phyloP scores from a whole-genome alignment of 2,888 invertebrate species.

The Drosophila mayaguana region DNA sequence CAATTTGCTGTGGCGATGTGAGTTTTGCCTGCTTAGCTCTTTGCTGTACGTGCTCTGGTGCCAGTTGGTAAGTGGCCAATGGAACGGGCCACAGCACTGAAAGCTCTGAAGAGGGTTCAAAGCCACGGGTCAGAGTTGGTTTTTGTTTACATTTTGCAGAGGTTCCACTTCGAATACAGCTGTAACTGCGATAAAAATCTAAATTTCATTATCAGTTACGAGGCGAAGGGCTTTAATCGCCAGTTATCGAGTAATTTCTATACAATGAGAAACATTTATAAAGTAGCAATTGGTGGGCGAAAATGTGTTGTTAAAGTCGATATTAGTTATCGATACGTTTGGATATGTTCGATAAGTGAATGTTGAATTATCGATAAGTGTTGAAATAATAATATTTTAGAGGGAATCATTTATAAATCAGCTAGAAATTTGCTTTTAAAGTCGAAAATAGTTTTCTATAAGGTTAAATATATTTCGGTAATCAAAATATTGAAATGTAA shows the following conservation, averaged over 20 bases:
- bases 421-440: background rate
- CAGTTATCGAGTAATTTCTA: constrained; percentile 6
- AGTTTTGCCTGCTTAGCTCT: constrained; percentile 12
- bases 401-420: background rate
- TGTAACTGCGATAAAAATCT: constrained; percentile 13
- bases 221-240: background rate
- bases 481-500: background rate
- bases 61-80: constrained; percentile 44
- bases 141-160: constrained; percentile 16
- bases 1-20: constrained; percentile 30
- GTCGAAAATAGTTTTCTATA: background rate
- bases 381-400: too few relatives aligned
- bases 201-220: constrained; percentile 20
- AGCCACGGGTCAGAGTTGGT: constrained; percentile 36
- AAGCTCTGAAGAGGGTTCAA: constrained; percentile 24
- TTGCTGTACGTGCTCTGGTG: constrained; percentile 59
- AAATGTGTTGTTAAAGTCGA: background rate
- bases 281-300: background rate
- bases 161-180: background rate
- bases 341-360: background rate
- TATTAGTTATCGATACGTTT: background rate
- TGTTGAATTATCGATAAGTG: background rate
- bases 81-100: constrained; percentile 15
- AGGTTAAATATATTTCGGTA: background rate
- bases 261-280: background rate